Conservation (phyloP, 2,113 vertebrate genomes). For the Eupsittula cactorum region DNA sequence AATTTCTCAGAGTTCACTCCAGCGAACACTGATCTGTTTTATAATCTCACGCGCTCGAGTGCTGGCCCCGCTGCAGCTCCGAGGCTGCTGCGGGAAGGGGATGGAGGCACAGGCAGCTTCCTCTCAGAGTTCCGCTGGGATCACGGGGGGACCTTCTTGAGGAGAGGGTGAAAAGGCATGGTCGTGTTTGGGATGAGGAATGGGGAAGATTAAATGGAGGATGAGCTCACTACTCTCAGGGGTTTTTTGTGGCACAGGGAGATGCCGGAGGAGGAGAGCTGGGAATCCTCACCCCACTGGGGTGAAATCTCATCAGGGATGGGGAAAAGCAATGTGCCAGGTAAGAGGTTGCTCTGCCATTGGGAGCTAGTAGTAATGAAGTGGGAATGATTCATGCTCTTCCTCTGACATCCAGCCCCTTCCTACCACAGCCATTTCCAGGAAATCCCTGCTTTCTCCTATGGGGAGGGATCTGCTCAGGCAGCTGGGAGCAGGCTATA, state of each 20-base stretch:
- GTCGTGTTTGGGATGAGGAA: not conserved
- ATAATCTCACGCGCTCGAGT: not conserved
- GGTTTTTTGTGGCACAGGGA: not conserved
- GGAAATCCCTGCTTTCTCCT: not conserved
- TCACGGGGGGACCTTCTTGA: fast-evolving
- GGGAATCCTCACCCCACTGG: not conserved
- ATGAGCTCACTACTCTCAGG: not conserved
- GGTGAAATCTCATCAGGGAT: not conserved
- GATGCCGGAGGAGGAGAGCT: not conserved
- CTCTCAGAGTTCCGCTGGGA: not conserved
- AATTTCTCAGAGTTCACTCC: conserved; percentile 45
- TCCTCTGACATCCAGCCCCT: not conserved
- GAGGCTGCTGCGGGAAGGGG: not conserved
- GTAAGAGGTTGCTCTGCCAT: fast-evolving
- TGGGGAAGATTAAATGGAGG: not conserved
- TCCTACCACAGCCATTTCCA: not conserved
- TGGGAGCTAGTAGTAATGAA: not conserved
- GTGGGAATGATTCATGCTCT: not conserved
- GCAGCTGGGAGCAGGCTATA: fast-evolving
- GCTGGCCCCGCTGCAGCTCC: not conserved
- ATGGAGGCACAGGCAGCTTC: not conserved
- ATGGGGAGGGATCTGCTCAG: fast-evolving
- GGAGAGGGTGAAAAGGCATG: not conserved
- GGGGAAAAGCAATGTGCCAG: not conserved
- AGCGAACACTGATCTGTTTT: not conserved